These are phyloP conservation scores for Crocuta crocuta DNA, from an alignment of 2,113 vertebrate genomes.

Conservation along the genomic window DNA sequence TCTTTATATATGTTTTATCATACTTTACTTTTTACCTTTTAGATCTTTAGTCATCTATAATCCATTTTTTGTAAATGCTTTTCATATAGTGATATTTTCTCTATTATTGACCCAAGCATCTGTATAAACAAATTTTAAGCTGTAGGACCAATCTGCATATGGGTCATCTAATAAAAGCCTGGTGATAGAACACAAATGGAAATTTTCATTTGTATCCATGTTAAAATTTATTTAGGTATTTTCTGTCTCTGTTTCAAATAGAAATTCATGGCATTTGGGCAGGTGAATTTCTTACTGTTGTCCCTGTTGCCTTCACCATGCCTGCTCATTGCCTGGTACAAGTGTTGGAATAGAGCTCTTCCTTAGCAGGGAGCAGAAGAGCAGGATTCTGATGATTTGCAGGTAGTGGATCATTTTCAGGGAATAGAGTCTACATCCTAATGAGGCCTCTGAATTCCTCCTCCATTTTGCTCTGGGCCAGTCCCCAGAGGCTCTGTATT, in stretches of 20 bases:
- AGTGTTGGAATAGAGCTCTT: background rate
- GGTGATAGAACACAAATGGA: background rate
- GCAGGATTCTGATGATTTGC: background rate
- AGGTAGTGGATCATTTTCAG: background rate
- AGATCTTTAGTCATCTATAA: background rate
- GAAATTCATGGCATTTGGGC: background rate
- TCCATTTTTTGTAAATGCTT: background rate
- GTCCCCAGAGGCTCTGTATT: background rate
- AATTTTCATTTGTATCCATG: background rate
- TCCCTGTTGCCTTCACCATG: background rate
- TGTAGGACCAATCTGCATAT: background rate
- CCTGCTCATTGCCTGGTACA: background rate
- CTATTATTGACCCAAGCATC: background rate
- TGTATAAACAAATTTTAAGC: background rate
- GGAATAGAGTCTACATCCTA: background rate
- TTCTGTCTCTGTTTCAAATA: background rate
- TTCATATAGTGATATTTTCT: background rate
- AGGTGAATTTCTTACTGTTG: background rate
- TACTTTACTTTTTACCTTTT: background rate
- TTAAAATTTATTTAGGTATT: background rate
- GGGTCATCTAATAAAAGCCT: background rate
- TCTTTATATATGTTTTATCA: constrained; percentile 27
- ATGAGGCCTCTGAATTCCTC: background rate
- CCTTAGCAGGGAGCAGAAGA: background rate
- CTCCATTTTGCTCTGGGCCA: background rate